Percentiles rank a stretch among this genome's conserved stretches.
phyloP scores from a whole-genome alignment of 2,888 invertebrate genomes.

The Sceliomorpha sp. region DNA sequence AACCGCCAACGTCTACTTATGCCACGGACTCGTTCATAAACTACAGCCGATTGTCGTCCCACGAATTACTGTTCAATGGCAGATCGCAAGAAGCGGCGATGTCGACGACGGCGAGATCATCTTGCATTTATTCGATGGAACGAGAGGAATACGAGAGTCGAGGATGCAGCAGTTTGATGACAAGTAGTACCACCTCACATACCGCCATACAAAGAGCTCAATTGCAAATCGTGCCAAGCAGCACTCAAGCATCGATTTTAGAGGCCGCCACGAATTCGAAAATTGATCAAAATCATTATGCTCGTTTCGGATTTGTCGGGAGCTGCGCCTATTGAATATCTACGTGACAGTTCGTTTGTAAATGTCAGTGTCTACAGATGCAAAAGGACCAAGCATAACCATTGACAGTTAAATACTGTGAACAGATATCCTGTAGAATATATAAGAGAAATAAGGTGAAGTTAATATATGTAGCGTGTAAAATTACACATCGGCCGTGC shows the following conservation, averaged over 20 bases:
- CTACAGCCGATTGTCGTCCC: constrained; percentile 69
- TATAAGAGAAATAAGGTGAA: too few species aligned
- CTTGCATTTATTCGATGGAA: constrained; percentile 20
- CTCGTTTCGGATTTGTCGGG: constrained; percentile 71
- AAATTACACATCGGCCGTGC: too few species aligned
- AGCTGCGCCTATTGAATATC: constrained; percentile 73
- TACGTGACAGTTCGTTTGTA: not conserved
- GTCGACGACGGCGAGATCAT: constrained; percentile 27
- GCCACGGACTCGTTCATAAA: constrained; percentile 73
- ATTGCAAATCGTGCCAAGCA: constrained; percentile 61
- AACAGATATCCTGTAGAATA: too few species aligned
- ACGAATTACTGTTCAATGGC: constrained; percentile 65
- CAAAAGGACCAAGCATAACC: too few species aligned
- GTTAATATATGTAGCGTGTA: too few species aligned
- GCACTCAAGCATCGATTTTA: constrained; percentile 63
- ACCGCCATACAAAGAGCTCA: constrained; percentile 61
- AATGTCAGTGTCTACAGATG: too few species aligned
- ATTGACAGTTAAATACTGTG: too few species aligned
- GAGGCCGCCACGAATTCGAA: constrained; percentile 67
- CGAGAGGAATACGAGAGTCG: constrained; percentile 61
- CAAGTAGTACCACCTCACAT: constrained; percentile 33
- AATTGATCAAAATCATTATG: constrained; percentile 72
- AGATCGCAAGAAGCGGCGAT: constrained; percentile 63
- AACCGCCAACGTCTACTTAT: constrained; percentile 66
- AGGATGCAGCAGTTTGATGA: constrained; percentile 40